A percentile compares a stretch with the other conserved stretches of the same genome.
Conservation (phyloP, 30 jellyfish, hydroid and myxozoan genomes). For the Aurelia aurita region DNA sequence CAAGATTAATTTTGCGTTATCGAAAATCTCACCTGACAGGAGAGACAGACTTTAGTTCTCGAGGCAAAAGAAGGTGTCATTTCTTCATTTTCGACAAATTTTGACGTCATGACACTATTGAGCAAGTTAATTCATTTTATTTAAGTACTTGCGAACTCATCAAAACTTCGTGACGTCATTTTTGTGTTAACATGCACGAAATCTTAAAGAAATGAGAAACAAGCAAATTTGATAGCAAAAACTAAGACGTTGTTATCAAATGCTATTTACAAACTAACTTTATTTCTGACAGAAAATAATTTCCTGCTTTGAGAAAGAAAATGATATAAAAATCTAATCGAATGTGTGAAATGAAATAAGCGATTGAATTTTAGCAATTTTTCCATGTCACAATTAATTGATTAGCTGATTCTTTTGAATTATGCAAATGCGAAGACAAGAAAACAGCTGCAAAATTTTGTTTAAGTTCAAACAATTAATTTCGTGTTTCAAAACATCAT, state of each 20-base stretch:
- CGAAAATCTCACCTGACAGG: too few relatives aligned
- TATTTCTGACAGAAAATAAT: not conserved
- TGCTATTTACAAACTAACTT: constrained; percentile 22
- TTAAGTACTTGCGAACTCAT: too few relatives aligned
- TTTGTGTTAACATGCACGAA: too few relatives aligned
- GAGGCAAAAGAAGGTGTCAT: too few relatives aligned
- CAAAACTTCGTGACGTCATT: too few relatives aligned
- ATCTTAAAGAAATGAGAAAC: not conserved
- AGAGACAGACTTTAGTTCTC: too few relatives aligned
- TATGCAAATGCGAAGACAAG: not conserved
- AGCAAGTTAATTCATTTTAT: too few relatives aligned
- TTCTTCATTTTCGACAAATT: too few relatives aligned
- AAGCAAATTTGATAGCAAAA: not conserved
- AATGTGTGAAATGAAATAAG: constrained; percentile 6
- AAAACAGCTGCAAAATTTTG: constrained; percentile 33
- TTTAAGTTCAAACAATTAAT: not conserved
- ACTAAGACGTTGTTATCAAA: not conserved
- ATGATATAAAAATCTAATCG: not conserved
- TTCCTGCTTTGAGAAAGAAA: constrained; percentile 22
- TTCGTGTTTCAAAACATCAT: too few relatives aligned
- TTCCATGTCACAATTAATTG: constrained; percentile 14
- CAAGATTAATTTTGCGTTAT: too few relatives aligned
- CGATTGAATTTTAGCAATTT: not conserved
- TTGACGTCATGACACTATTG: too few relatives aligned
- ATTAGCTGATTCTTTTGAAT: constrained; percentile 19